Base-by-base conservation (phyloP, 1,140 invertebrate species). In the Philaenus spumarius region DNA sequence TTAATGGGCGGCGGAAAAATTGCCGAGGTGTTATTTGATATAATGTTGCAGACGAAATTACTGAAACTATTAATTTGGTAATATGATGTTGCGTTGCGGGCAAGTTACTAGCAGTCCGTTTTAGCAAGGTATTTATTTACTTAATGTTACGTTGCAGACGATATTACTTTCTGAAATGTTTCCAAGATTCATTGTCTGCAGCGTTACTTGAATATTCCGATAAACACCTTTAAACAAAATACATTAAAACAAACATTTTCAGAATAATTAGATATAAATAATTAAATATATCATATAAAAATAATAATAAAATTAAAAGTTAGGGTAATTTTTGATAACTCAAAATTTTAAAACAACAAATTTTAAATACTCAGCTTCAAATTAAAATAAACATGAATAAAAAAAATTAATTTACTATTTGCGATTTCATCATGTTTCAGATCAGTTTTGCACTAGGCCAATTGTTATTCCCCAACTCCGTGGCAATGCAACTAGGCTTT, bases 401-500 rank as follows among this genome's bases (percentile, higher is more conserved):
- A 9, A 39, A 14, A 55, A 17, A 3, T 7, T 1, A n/a, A 58
- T 15, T 24, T 22, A 0, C 12, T 35, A 7, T 47, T n/a, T 12
- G 12, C 17, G 57, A 17, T 24, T 30, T 14, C 43, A n/a, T 45
- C 58, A 58, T 62, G 60, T 76, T 75, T 48, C 72, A 92, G 89
- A 75, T 93, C 19, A 84, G 89, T 63, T 95, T 86, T 75, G 77
- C 74, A 1, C 70, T 95, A 34, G 89, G 86, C 1, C 77, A 81
- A 56, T 62, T 85, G 14, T 72, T 95, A 9, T 93, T 93, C 71
- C 81, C 84, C 1, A 67, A 83, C 35, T 77, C 79, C 53, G 75
- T 83, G 17, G 80, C 82, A 57, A 79, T 93, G 77, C 83, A 85
- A 57, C 74, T 96, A 61, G 94, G 94, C 0, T 79, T 97, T 68